A percentile compares a stretch with the other conserved stretches of the same genome.
phyloP scores from a whole-genome alignment of 2,113 vertebrate species.

The Nesoenas mayeri region DNA sequence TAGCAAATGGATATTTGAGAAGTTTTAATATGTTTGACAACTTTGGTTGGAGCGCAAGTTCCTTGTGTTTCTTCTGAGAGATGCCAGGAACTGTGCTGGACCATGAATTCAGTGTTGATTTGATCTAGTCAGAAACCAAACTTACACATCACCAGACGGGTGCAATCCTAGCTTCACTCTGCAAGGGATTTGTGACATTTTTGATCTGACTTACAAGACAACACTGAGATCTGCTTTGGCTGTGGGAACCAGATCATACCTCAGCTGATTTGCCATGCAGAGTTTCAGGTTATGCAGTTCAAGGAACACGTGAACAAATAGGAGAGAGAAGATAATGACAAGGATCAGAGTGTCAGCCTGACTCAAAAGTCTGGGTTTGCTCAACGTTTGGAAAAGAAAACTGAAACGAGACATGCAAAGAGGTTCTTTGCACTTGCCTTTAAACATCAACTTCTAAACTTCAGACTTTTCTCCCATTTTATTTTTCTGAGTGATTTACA shows the following conservation, averaged over 20 bases:
- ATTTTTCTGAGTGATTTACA: background rate
- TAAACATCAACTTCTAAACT: background rate
- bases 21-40: background rate
- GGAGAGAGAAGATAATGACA: background rate
- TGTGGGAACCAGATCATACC: background rate
- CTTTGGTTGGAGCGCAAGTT: background rate
- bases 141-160: background rate
- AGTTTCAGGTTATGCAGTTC: background rate
- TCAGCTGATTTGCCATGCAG: background rate
- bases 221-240: background rate
- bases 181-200: background rate
- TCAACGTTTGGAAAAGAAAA: background rate
- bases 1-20: background rate
- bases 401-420: background rate
- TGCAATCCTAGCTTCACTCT: background rate
- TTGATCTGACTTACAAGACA: background rate
- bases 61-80: background rate
- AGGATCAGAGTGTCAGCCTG: background rate
- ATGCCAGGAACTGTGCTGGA: background rate
- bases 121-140: background rate
- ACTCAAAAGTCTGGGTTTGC: background rate
- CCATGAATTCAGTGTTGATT: background rate
- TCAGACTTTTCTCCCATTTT: background rate
- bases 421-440: background rate
- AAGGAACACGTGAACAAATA: background rate